phyloP scores from a whole-genome alignment of 2,888 invertebrate species.

The Boloria euphrosyne region DNA sequence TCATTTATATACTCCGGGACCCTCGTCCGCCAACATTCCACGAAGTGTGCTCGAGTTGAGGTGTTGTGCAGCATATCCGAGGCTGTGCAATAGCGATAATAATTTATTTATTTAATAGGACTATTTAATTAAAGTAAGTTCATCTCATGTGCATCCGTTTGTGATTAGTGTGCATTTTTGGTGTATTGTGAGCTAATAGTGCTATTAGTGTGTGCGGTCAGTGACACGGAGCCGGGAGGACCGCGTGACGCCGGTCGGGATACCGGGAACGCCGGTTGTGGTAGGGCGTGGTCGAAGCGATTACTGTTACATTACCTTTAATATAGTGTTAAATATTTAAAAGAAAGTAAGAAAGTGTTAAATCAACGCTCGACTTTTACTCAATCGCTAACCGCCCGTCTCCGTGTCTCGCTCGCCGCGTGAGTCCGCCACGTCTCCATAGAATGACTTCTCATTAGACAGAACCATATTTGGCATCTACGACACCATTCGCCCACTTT shows the following conservation, averaged over 20 bases:
- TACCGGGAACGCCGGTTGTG: conserved; percentile 71
- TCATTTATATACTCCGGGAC: conserved; percentile 81
- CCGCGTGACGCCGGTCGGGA: conserved; percentile 56
- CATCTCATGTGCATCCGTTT: conserved; percentile 49
- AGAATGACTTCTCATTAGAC: conserved; percentile 52
- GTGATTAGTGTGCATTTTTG: conserved; percentile 56
- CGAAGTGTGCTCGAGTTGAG: conserved; percentile 77
- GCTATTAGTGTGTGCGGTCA: conserved; percentile 68
- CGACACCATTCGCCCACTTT: conserved; percentile 58
- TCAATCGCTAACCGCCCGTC: conserved; percentile 50
- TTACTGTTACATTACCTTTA: conserved; percentile 41
- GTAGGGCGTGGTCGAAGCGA: conserved; percentile 79
- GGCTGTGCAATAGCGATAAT: conserved; percentile 80
- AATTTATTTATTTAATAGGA: conserved; percentile 81
- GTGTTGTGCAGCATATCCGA: conserved; percentile 75
- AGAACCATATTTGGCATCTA: conserved; percentile 72
- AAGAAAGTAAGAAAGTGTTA: conserved; percentile 38
- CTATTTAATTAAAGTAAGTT: conserved; percentile 81
- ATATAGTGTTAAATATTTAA: conserved; percentile 16
- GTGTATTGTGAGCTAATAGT: conserved; percentile 45
- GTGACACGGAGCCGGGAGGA: conserved; percentile 64
- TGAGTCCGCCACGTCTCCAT: conserved; percentile 68
- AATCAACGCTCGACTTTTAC: conserved; percentile 58
- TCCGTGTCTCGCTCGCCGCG: conserved; percentile 55
- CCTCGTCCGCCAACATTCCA: conserved; percentile 76